Evolutionary conservation across 2,888 invertebrate species (phyloP).

Genomic region (Papilio elwesi): DNA sequence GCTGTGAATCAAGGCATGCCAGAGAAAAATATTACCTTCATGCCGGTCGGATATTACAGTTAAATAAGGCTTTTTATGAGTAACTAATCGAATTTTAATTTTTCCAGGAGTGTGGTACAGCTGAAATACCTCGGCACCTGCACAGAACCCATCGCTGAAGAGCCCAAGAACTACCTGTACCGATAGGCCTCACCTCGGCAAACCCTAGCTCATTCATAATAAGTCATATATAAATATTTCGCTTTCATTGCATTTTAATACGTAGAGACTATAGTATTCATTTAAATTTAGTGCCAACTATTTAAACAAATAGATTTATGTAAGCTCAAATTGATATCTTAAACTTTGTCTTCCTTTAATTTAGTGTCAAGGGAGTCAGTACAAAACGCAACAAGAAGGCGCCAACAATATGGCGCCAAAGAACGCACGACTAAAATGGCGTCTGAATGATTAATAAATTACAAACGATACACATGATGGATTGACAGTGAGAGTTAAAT

Average conservation of each 20-base stretch:
- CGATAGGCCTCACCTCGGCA: constrained; percentile 61
- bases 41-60: too few species aligned
- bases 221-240: constrained; percentile 55
- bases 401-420: constrained; percentile 1
- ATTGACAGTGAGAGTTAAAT: constrained; percentile 15
- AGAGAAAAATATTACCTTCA: too few species aligned
- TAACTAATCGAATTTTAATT: constrained; percentile 22
- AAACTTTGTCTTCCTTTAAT: constrained; percentile 58
- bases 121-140: constrained; percentile 93
- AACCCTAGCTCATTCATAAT: constrained; percentile 39
- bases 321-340: constrained; percentile 47
- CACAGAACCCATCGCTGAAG: constrained; percentile 92
- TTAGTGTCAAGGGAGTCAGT: constrained; percentile 28
- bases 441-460: not conserved
- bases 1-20: too few species aligned
- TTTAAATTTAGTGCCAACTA: constrained; percentile 70
- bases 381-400: constrained; percentile 24
- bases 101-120: constrained; percentile 86
- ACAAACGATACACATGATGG: not conserved
- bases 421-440: not conserved
- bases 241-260: constrained; percentile 57
- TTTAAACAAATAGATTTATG: constrained; percentile 39
- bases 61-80: not conserved
- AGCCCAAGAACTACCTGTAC: constrained; percentile 94
- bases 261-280: constrained; percentile 53